phyloP scores from a whole-genome alignment of 2,888 invertebrate species.

The Arge pagana region DNA sequence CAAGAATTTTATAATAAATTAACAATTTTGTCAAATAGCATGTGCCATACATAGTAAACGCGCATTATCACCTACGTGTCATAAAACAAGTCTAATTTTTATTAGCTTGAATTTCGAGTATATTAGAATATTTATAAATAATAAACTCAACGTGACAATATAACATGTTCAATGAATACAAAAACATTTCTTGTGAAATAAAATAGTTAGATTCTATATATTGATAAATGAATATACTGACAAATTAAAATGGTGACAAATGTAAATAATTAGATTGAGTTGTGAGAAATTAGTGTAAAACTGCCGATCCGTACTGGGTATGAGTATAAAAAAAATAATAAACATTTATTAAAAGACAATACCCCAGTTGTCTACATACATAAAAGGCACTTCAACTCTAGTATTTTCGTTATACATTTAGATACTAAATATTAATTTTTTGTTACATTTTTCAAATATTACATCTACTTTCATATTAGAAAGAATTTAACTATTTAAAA shows the following conservation, averaged over 20 bases:
- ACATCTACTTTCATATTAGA: constrained; percentile 2
- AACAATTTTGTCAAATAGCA: constrained; percentile 11
- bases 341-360: constrained; percentile 1
- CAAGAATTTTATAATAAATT: constrained; percentile 18
- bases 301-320: neutral
- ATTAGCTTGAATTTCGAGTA: neutral
- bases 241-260: neutral
- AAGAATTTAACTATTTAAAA: constrained; percentile 12
- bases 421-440: constrained; percentile 24
- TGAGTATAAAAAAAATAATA: constrained; percentile 5
- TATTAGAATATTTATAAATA: neutral
- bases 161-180: neutral
- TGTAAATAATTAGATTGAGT: neutral
- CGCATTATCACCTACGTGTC: too few relatives aligned
- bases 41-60: neutral
- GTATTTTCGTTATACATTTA: constrained; percentile 18
- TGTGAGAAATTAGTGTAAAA: neutral
- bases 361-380: constrained; percentile 10
- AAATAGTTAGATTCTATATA: neutral
- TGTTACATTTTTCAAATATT: constrained; percentile 22
- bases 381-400: constrained; percentile 35
- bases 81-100: neutral
- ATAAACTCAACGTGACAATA: neutral
- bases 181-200: neutral
- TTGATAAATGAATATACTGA: neutral